These are phyloP conservation scores for Liparis tanakae DNA, from an alignment of 2,797 vertebrate species.

Conservation along the genomic window DNA sequence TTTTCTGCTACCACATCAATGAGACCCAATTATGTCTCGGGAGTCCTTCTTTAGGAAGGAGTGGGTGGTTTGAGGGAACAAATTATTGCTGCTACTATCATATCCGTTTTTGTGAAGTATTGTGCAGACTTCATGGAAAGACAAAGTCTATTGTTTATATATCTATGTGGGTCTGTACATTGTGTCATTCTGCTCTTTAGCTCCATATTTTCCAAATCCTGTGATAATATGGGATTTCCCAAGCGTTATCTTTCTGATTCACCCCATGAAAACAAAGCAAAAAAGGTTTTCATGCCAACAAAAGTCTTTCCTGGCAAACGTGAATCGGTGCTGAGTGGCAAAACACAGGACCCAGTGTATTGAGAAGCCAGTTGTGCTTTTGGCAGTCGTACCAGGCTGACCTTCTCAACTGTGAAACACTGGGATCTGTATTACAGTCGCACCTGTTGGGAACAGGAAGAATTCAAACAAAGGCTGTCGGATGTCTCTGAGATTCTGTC, in stretches of 20 bases:
- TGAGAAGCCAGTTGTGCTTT: conserved; percentile 15
- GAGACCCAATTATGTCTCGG: conserved; percentile 19
- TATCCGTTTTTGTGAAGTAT: conserved; percentile 25
- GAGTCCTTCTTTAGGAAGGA: conserved; percentile 26
- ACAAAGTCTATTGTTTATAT: conserved; percentile 36
- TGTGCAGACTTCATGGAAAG: conserved; percentile 31
- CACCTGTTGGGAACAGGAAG: conserved; percentile 40
- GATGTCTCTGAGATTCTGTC: neutral
- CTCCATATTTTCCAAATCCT: conserved; percentile 9
- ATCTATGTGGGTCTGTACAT: conserved; percentile 4
- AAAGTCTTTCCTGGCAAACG: conserved; percentile 20
- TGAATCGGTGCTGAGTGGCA: conserved; percentile 5
- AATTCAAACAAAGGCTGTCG: conserved; percentile 24
- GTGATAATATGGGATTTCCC: conserved; percentile 4
- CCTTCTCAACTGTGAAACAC: conserved; percentile 24
- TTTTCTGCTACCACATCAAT: conserved; percentile 49
- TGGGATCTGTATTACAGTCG: conserved; percentile 33
- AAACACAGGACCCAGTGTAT: neutral
- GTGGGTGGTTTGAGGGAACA: conserved; percentile 30
- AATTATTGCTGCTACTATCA: conserved; percentile 33
- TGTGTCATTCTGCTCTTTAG: neutral
- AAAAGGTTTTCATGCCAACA: conserved; percentile 1
- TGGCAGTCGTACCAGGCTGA: neutral
- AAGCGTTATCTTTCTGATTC: neutral
- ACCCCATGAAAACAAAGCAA: neutral